Evolutionary conservation across 1,140 invertebrate genomes (phyloP), one percentile per base, ranked within the genome.

Genomic region (Watersipora subatra): DNA sequence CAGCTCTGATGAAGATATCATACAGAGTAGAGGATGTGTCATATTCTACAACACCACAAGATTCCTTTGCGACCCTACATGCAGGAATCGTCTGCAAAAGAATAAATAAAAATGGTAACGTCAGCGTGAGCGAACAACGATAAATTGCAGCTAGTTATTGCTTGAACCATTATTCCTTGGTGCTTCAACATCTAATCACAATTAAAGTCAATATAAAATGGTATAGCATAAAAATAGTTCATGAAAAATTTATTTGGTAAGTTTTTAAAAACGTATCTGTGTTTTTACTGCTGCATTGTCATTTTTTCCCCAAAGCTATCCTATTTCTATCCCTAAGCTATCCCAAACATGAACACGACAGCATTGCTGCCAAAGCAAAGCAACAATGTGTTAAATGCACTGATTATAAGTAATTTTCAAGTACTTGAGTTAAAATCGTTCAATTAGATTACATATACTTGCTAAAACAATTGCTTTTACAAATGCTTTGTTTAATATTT

Each of bases 21-120:
- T 30, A 29, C 7, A 63, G 27, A 29, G 28, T 63, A 22, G 30
- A n/a, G 24, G 27, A 30, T 63, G 28, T 63, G 24, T 63, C 24
- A 29, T 25, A 24, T 30, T 7, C 7, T 12, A 12, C 7, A 46
- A 46, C 7, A n/a, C n/a, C 62, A 30, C 24, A 24, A 22, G 34
- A 30, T 63, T 62, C 29, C 27, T 63, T 63, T 30, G 28, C 24
- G 3, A 30, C 29, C 25, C 34, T 63, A 46, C 24, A 62, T n/a
- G 28, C 12, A 2, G 7, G 15, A 1, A 1, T 25, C 28, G 28
- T 62, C 28, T 62, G 28, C 3, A 2, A 57, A 24, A 26, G 7
- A 57, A 22, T 57, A 25, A 1, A 12, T 62, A 28, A 25, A 62
- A n/a, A 2, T 26, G 27, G 28, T 27, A 25, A 17, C 1, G 28